These are phyloP conservation scores for Syrrhaptes paradoxus DNA, from an alignment of 2,113 vertebrate species.

Conservation along the genomic window DNA sequence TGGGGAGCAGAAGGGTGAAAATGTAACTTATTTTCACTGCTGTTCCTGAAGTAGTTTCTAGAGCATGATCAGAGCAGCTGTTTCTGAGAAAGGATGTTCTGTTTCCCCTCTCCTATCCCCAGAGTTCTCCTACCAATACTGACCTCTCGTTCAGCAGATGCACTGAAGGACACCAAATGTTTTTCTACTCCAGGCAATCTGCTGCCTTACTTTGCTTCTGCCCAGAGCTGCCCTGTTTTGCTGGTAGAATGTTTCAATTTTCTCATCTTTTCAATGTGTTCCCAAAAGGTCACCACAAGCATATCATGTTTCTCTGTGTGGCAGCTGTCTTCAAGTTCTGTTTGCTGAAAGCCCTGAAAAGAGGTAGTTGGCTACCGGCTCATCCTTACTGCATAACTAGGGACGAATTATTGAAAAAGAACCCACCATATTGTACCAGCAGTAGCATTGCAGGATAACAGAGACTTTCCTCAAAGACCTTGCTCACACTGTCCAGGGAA, in stretches of 20 bases:
- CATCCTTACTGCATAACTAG: not conserved
- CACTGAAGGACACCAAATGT: not conserved
- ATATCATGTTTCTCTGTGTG: not conserved
- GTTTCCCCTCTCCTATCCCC: not conserved
- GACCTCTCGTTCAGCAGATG: not conserved
- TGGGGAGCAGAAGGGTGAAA: fast-evolving
- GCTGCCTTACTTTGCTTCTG: not conserved
- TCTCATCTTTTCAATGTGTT: not conserved
- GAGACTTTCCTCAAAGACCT: not conserved
- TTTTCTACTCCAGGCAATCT: not conserved
- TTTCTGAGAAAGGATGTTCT: not conserved
- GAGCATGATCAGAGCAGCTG: not conserved
- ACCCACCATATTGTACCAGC: not conserved
- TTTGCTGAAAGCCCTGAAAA: not conserved
- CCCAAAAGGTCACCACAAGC: not conserved
- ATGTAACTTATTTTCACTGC: not conserved
- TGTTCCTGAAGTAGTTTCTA: not conserved
- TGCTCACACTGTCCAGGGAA: not conserved
- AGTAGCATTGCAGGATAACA: not conserved
- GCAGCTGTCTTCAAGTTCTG: not conserved
- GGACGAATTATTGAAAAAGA: not conserved
- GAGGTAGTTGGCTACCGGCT: not conserved
- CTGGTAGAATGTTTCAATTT: not conserved
- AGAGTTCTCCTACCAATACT: not conserved
- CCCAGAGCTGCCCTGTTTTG: not conserved